Base-by-base conservation (phyloP, 2,113 vertebrate genomes). In the Chionis minor region DNA sequence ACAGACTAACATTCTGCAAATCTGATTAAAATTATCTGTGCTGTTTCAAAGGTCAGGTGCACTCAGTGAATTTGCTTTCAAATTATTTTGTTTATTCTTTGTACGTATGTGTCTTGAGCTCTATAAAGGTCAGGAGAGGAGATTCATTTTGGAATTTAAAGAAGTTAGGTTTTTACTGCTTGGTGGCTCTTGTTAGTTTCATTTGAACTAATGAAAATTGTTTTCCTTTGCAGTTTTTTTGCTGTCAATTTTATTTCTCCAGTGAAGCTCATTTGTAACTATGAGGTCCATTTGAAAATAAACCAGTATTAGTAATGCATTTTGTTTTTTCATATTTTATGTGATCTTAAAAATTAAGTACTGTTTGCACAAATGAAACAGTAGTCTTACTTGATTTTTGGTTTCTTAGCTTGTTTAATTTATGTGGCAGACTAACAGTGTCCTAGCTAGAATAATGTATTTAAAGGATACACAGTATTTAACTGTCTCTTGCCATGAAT, bases 1-100 rank as follows among this genome's bases (percentile, higher is more conserved):
- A 78, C 92, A 97, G 97, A 96, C 97, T 96, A 97, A 97, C 94
- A 61, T 83, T 96, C 96, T 97, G 97, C 95, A 98, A 97, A 98
- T 98, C 98, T 97, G 97, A 98, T 98, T 98, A 97, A 98, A 98
- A 97, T 98, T 92, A 97, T 97, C 97, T 97, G 95, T 91, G 97
- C 95, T 83, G 71, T 96, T 98, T 97, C 96, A 98, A 98, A 98
- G 98, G 98, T 98, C 98, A 98, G 97, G 92, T 51, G 21, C 91
- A 91, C 79, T 97, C 97, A 92, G 95, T 92, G 86, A 98, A 97
- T 98, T 98, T 98, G 90, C 98, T 98, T 98, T 97, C 96, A 98
- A 98, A 98, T 98, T 97, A 98, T 98, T 98, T 98, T 98, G 97
- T 98, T 98, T 98, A 98, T 98, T 98, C 97, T 98, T 95, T 97